Evolutionary conservation across 2,888 invertebrate species (phyloP), one percentile per base, ranked within the genome.

Genomic region (Achlya flavicornis): DNA sequence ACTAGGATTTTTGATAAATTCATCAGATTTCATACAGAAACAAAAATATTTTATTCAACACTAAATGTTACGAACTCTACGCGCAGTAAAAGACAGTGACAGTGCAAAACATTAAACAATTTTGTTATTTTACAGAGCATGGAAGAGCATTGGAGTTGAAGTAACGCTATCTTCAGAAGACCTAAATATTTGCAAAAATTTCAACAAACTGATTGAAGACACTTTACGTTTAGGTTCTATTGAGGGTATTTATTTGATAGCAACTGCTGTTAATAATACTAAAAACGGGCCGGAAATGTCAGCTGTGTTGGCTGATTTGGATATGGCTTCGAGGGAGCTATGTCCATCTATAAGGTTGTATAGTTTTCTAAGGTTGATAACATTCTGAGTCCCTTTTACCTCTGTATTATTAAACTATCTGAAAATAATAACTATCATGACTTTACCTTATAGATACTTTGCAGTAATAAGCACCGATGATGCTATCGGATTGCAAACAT

Each of bases 241-340:
- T 1, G 26, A 26, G 26, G 26, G 26, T 26, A 26, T 26, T 26
- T 26, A 26, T 26, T 26, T 26, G 1, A 26, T 26, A 26, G 26
- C 64, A 33, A 68, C 67, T 12, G 64, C 32, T 41, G 38, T 38
- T n/a, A 41, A 41, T 46, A 57, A 16, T 16, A 16, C 48, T 7
- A 6, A 7, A 48, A 43, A 61, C 35, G 19, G 3, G n/a, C 32
- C 7, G 19, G 16, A n/a, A 14, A 41, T 60, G 12, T 46, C 43
- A 14, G 41, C 33, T n/a, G 48, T 66, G 4, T 62, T 74, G n/a
- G 41, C 63, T 14, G 63, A 65, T 35, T 59, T 79, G 12, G 75
- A 78, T 62, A 7, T 41, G 16, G 66, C 63, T 10, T 63, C 75
- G 8, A 75, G 76, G 59, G 75, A 75, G 67, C 41, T 69, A 5